Conservation (phyloP, 2,113 vertebrate species). For the Shinisaurus crocodilurus region DNA sequence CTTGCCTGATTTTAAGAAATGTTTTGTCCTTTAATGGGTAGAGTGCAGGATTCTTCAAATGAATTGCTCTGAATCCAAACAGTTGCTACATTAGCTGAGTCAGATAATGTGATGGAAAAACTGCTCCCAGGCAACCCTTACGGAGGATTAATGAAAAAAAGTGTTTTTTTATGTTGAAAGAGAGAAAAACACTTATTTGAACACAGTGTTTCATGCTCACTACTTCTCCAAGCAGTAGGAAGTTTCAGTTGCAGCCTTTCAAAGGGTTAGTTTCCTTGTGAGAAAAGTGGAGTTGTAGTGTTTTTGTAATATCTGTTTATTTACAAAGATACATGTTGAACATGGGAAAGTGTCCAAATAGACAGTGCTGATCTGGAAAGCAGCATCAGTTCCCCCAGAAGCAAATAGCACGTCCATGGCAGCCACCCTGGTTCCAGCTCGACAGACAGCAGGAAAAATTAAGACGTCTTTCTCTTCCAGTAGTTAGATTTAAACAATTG, state of each 20-base stretch:
- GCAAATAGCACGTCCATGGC: background rate
- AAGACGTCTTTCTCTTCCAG: background rate
- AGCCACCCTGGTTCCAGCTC: background rate
- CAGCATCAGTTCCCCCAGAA: background rate
- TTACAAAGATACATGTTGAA: background rate
- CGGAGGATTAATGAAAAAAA: background rate
- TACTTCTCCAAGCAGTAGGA: background rate
- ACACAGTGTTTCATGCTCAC: background rate
- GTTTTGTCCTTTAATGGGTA: background rate
- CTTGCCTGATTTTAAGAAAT: background rate
- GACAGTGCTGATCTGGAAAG: background rate
- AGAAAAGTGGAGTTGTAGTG: background rate
- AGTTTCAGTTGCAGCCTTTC: background rate
- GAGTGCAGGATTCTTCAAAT: background rate
- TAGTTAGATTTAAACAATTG: background rate
- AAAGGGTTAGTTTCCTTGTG: background rate
- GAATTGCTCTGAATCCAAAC: constrained; percentile 1
- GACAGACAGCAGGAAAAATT: background rate
- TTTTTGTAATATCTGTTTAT: background rate
- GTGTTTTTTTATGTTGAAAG: background rate
- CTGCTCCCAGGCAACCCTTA: background rate
- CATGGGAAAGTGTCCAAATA: background rate
- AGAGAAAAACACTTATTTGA: background rate
- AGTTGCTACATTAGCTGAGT: background rate
- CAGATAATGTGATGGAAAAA: background rate